Evolutionary conservation across 2,113 vertebrate species (phyloP).

Genomic region (Orycteropus afer): DNA sequence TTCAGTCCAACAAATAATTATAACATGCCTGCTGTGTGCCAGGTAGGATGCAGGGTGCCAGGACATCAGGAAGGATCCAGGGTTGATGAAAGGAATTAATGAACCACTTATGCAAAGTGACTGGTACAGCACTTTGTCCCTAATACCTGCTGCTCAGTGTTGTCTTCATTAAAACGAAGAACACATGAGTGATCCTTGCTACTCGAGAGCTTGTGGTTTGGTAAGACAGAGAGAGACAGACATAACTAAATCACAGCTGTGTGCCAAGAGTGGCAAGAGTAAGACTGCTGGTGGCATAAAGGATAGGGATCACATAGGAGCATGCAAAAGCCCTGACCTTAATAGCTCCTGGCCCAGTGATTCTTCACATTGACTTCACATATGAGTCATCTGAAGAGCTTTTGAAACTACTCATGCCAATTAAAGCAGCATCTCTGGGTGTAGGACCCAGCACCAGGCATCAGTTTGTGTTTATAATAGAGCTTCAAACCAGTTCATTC

Average conservation of each 20-base stretch:
- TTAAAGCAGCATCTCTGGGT: not conserved
- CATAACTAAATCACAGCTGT: constrained; percentile 45
- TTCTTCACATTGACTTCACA: constrained; percentile 45
- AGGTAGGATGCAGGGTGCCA: not conserved
- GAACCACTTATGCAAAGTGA: constrained; percentile 7
- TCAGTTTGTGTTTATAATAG: no score
- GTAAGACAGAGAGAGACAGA: not conserved
- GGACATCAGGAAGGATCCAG: not conserved
- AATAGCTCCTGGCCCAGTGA: not conserved
- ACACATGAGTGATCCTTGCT: constrained; percentile 21
- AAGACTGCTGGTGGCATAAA: not conserved
- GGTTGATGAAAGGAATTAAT: constrained; percentile 32
- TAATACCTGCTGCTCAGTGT: not conserved
- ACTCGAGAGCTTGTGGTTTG: constrained; percentile 3
- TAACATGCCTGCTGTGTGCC: not conserved
- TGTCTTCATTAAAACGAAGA: constrained; percentile 55
- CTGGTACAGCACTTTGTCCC: not conserved
- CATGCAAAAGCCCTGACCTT: not conserved
- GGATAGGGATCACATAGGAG: not conserved
- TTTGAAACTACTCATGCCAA: not conserved
- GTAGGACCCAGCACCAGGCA: not conserved
- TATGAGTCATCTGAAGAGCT: not conserved
- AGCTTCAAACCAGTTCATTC: not conserved
- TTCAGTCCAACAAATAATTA: not conserved
- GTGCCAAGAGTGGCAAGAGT: not conserved